Base-by-base conservation (phyloP, 2,797 vertebrate genomes). In the Gorsachius magnificus region DNA sequence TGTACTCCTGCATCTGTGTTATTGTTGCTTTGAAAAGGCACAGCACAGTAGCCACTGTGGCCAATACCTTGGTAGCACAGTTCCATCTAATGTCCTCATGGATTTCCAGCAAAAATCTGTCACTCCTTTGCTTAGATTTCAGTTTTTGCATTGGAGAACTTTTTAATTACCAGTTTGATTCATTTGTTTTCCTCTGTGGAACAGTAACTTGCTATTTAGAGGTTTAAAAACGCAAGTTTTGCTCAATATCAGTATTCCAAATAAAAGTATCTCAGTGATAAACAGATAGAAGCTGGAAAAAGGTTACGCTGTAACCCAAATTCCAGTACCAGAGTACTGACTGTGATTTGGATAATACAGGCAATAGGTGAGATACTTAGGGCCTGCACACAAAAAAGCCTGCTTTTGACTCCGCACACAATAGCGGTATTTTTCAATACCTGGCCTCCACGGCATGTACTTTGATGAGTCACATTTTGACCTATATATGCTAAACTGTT, bases 391-490 rank as follows among this genome's bases (percentile, higher is more conserved):
- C 68, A 61, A 61, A 95, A 82, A 87, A 78, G 12, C 24, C 25
- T 69, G 41, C 12, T 29, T 89, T 36, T 82, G 61, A 65, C 66
- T 76, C 74, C 65, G 72, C 38, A 68, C 31, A 89, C 8, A 56
- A 54, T 5, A 91, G 46, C 0, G 0, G 36, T 31, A 79, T 86
- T 86, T 64, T 72, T 38, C 58, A 84, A 2, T 41, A 65, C 50
- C 36, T 77, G 41, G 29, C 61, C 38, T 87, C 50, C 41, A 35
- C 0, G 0, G 35, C 7, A 69, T 33, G 17, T 45, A 79, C 35
- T 87, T 77, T 79, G 13, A 74, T 53, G 58, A 96, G 48, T 54
- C 91, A 91, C 53, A 65, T 92, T 92, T 80, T 83, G 48, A 94
- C 76, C 61, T 68, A 45, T 9, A 83, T 79, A 91, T 26, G 48